These are phyloP conservation scores for Netelia melanura DNA, from an alignment of 2,888 invertebrate species.

Conservation along the genomic window DNA sequence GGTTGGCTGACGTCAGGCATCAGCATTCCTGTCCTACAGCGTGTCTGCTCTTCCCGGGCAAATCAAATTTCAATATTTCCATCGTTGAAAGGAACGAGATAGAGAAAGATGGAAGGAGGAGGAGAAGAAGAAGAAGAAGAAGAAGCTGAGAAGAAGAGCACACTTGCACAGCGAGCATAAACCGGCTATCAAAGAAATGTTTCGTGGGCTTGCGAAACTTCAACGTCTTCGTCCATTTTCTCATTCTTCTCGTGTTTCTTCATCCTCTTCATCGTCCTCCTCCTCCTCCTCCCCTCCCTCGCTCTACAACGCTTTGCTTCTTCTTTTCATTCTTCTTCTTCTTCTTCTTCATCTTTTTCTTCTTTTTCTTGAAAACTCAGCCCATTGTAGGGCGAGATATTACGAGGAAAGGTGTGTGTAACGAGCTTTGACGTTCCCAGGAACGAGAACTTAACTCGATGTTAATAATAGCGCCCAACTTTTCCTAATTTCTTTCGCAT, in stretches of 20 bases:
- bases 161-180: neutral
- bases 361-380: neutral
- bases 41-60: constrained; percentile 38
- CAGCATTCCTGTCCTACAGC: constrained; percentile 49
- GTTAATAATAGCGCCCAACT: no score
- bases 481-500: no score
- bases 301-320: neutral
- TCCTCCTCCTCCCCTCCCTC: neutral
- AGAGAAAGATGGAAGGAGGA: neutral
- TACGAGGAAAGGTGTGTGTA: no score
- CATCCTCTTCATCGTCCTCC: neutral
- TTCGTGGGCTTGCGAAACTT: constrained; percentile 8
- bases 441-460: no score
- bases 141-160: neutral
- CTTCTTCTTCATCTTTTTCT: neutral
- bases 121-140: neutral
- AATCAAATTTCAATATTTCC: constrained; percentile 64
- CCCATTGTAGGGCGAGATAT: no score
- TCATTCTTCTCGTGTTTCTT: neutral
- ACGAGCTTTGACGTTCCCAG: no score
- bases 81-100: neutral
- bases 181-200: constrained; percentile 7
- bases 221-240: neutral
- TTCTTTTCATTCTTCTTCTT: neutral
- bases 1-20: constrained; percentile 35